Base-by-base conservation (phyloP, 2,113 vertebrate genomes). In the Oryzias curvinotus region DNA sequence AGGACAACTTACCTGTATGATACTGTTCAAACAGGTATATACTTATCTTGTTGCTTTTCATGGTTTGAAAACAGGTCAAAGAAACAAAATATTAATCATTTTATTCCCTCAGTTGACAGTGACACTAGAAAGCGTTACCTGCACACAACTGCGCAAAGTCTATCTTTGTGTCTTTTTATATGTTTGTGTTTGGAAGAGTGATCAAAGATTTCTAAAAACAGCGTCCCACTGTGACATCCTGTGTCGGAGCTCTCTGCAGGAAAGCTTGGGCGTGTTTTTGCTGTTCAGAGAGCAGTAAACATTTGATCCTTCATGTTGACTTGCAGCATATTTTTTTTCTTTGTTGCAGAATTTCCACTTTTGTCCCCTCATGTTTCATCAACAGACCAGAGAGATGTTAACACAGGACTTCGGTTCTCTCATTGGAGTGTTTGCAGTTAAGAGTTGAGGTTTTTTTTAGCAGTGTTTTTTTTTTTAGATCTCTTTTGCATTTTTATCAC, bases 191-290 rank as follows among this genome's bases (percentile, higher is more conserved):
- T 73, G 65, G 76, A 71, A 54, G 17, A 19, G 17, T 14, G 73
- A 85, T 85, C 78, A 81, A 83, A 81, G 55, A 52, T 57, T 61
- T 81, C 46, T 63, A 17, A 15, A 48, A 57, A 59, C 77, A 36
- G 64, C 45, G 59, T 62, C 68, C 65, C 60, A 30, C 72, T 54
- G 68, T 52, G 71, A 21, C 47, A 71, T 78, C 63, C 61, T 50
- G 48, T 16, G 54, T 57, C 61, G 14, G 47, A 65, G 52, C 47
- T 71, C 62, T 71, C 65, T 41, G 30, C 60, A 63, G 55, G 69
- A 78, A 73, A 67, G 53, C 47, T 54, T 5, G 25, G 16, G 19
- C 65, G 65, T 78, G 54, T 76, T 81, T 56, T n/a, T 74, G 53
- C 46, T 74, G 52, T n/a, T 52, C 36, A 44, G 49, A 8, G 42